Percentiles rank a stretch among this genome's conserved stretches.
These are phyloP conservation scores for Epinotia nisella DNA, from an alignment of 2,888 invertebrate species.

Conservation along the genomic window DNA sequence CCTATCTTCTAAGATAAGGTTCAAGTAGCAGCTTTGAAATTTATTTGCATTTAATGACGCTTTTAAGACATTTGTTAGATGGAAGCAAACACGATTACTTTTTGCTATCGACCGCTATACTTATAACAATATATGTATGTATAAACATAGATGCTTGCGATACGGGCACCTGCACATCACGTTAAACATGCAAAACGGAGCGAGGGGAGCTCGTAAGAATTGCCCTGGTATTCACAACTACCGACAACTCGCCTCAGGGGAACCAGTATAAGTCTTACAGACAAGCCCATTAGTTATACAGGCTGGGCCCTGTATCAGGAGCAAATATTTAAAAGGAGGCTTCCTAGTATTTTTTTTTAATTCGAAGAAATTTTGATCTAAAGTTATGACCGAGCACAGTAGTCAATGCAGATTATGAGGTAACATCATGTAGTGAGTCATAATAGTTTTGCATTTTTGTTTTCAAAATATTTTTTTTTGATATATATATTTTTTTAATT, in stretches of 20 bases:
- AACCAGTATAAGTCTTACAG: neutral
- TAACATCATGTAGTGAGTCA: no score
- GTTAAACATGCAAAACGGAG: conserved; percentile 65
- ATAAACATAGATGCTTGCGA: conserved; percentile 38
- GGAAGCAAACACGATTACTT: conserved; percentile 39
- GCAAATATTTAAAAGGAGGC: no score
- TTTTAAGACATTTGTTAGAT: conserved; percentile 23
- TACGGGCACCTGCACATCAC: conserved; percentile 55
- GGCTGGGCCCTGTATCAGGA: no score
- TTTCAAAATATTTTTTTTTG: no score
- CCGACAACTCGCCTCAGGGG: neutral
- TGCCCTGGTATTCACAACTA: conserved; percentile 21
- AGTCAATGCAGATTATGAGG: no score
- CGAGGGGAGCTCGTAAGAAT: conserved; percentile 56
- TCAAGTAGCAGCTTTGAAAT: conserved; percentile 5
- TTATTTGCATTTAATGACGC: conserved; percentile 34
- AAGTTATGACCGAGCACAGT: no score
- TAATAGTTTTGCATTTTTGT: no score
- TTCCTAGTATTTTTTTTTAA: no score
- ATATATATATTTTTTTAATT: no score
- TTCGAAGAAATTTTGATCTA: no score
- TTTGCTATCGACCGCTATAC: conserved; percentile 50
- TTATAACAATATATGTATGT: conserved; percentile 44
- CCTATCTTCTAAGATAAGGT: conserved; percentile 29
- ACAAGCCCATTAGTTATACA: neutral